Evolutionary conservation across 2,888 invertebrate genomes (phyloP).

Genomic region (Pedicia rivosa): DNA sequence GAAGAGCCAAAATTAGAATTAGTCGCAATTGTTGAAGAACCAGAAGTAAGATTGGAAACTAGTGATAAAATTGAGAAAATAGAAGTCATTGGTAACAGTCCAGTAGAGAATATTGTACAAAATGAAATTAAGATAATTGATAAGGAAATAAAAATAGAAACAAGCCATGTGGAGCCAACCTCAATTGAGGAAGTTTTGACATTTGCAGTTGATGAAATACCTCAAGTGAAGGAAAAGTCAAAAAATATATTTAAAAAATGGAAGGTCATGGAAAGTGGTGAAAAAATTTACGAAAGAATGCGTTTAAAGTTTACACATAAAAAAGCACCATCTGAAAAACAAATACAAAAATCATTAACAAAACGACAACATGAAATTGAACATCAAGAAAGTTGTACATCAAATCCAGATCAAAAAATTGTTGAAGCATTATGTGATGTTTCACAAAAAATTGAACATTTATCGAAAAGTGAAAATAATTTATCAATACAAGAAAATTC

Average conservation of each 20-base stretch:
- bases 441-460: constrained; percentile 21
- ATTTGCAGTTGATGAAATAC: too few species aligned
- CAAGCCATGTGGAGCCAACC: too few species aligned
- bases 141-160: too few species aligned
- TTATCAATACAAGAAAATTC: constrained; percentile 8
- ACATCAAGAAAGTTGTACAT: not conserved
- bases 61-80: too few species aligned
- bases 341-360: constrained; percentile 7
- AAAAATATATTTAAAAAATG: constrained; percentile 17
- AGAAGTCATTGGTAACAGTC: too few species aligned
- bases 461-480: constrained; percentile 12
- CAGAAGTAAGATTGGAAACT: too few species aligned
- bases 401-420: constrained; percentile 21
- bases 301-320: constrained; percentile 14
- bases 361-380: constrained; percentile 5
- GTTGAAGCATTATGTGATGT: constrained; percentile 23
- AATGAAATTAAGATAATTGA: too few species aligned
- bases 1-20: too few species aligned
- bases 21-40: too few species aligned
- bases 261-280: constrained; percentile 8
- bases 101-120: too few species aligned
- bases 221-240: not conserved
- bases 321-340: constrained; percentile 1
- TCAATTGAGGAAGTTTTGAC: too few species aligned
- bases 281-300: constrained; percentile 26